A percentile compares a stretch with the other conserved stretches of the same genome.
These are phyloP conservation scores for Lanistes nyassanus DNA, from an alignment of 1,140 invertebrate species.

Conservation along the genomic window DNA sequence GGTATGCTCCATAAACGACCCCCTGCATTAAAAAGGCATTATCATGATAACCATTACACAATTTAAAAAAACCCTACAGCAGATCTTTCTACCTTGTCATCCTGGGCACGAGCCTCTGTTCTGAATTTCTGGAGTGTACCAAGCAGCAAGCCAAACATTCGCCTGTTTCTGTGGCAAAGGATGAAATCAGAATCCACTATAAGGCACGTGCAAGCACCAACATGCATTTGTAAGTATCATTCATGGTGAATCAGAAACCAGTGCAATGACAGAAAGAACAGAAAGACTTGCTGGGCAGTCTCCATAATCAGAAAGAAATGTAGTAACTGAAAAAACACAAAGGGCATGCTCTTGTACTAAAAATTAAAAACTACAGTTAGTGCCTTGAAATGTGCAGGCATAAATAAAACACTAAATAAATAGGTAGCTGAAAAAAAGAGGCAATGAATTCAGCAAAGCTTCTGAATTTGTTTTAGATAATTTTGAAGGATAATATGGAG, in stretches of 20 bases:
- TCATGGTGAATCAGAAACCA: neutral
- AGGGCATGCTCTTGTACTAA: neutral
- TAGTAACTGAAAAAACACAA: conserved; percentile 8
- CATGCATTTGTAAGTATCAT: too few relatives aligned
- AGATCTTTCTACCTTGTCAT: conserved; percentile 72
- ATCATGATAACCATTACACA: neutral
- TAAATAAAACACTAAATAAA: neutral
- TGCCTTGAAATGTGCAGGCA: neutral
- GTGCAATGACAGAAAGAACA: neutral
- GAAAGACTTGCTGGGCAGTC: too few relatives aligned
- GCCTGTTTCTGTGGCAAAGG: conserved; percentile 66
- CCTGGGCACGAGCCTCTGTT: conserved; percentile 90
- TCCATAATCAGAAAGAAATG: too few relatives aligned
- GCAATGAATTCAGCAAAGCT: too few relatives aligned
- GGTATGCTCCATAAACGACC: too few relatives aligned
- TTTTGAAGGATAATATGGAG: too few relatives aligned
- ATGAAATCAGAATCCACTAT: too few relatives aligned
- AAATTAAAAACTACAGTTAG: neutral
- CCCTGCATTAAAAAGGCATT: neutral
- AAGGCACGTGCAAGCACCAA: too few relatives aligned
- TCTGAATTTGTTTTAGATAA: too few relatives aligned
- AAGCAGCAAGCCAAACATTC: conserved; percentile 91
- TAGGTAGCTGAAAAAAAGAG: neutral
- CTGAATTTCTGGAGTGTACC: conserved; percentile 95
- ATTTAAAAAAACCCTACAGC: neutral